phyloP scores from a whole-genome alignment of 2,888 invertebrate genomes.

The Anodontia alba region DNA sequence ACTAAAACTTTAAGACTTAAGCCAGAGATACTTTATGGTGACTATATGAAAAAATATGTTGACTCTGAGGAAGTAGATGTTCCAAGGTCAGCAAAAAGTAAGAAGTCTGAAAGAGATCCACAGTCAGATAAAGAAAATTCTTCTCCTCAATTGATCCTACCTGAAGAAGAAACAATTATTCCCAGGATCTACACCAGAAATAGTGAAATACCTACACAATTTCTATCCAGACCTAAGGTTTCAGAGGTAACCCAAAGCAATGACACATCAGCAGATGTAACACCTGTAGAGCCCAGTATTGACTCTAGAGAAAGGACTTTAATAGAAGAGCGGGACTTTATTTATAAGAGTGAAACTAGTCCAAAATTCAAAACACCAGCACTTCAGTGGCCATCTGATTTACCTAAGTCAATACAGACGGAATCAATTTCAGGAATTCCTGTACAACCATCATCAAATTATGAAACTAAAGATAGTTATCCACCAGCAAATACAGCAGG shows the following conservation, averaged over 20 bases:
- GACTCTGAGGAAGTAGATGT: neutral
- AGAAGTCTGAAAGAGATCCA: neutral
- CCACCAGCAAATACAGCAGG: slow-evolving; percentile 10
- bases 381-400: neutral
- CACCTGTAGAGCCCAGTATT: neutral
- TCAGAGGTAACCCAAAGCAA: too few species aligned
- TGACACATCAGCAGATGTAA: neutral
- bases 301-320: neutral
- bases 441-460: too few species aligned
- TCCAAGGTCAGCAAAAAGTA: neutral
- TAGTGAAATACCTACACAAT: neutral
- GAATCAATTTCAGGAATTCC: too few species aligned
- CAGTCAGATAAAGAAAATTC: neutral
- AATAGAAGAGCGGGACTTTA: neutral
- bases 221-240: neutral
- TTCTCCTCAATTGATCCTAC: neutral
- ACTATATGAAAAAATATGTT: neutral
- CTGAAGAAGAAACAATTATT: slow-evolving; percentile 23
- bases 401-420: too few species aligned
- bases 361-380: slow-evolving; percentile 32
- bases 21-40: slow-evolving; percentile 11
- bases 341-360: slow-evolving; percentile 50
- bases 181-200: slow-evolving; percentile 13
- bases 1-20: slow-evolving; percentile 11
- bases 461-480: too few species aligned